Evolutionary conservation across 2,797 vertebrate genomes (phyloP).

Genomic region (Protosalanx chinensis): DNA sequence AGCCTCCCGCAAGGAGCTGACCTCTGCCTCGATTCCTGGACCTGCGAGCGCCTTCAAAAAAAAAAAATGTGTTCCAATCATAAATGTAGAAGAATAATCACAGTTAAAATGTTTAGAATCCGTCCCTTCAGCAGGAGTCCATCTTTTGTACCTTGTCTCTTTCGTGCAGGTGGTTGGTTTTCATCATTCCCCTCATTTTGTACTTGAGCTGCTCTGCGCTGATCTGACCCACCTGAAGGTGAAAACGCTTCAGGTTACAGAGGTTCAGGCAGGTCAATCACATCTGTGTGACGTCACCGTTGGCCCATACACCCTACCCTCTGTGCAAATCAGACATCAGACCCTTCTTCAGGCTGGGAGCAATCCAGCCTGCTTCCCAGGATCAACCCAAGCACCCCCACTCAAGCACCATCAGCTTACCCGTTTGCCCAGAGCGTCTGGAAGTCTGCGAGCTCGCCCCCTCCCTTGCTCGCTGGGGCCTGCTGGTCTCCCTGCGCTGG

Average conservation of each 20-base stretch:
- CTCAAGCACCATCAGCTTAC: constrained; percentile 29
- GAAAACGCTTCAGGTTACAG: background rate
- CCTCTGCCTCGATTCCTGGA: constrained; percentile 84
- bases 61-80: background rate
- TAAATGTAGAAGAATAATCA: background rate
- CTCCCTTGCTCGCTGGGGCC: constrained; percentile 55
- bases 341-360: background rate
- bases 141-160: constrained; percentile 80
- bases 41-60: constrained; percentile 76
- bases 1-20: constrained; percentile 79
- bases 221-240: constrained; percentile 27
- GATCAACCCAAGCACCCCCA: background rate
- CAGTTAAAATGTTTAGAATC: background rate
- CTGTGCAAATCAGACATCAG: background rate
- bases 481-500: constrained; percentile 62
- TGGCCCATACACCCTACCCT: too few species aligned
- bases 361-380: background rate
- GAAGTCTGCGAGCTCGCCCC: constrained; percentile 60
- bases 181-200: constrained; percentile 80
- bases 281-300: too few species aligned
- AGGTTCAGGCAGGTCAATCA: too few species aligned
- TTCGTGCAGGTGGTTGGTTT: constrained; percentile 80
- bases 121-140: background rate
- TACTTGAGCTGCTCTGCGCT: constrained; percentile 55
- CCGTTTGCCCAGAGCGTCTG: constrained; percentile 20